Base-by-base conservation (phyloP, 2,797 vertebrate species). In the Gambusia yucatana region DNA sequence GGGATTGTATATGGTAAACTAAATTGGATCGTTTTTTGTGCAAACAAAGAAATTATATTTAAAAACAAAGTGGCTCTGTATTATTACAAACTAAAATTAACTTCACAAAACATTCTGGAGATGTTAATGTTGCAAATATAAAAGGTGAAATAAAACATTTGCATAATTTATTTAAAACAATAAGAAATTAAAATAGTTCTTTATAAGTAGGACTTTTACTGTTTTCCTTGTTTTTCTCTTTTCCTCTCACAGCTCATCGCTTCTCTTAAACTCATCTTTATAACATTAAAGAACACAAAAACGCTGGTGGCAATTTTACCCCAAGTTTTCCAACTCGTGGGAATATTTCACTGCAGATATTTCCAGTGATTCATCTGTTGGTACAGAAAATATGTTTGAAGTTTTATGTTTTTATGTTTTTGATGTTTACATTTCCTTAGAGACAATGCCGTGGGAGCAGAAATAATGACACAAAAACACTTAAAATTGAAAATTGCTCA, bases 371-470 rank as follows among this genome's bases (percentile, higher is more conserved):
- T 87, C 82, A 87, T 92, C 90, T 91, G 90, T 89, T 88, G 59
- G 61, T 89, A 83, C 83, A 89, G 82, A 88, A 88, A 82, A 83
- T 83, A 76, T 87, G 79, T 91, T 91, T 92, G 85, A 92, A 87
- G 92, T 90, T 70, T 70, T 80, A 73, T 84, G 76, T 88, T 90
- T 70, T 70, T 80, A 73, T 84, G 76, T 88, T n/a, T 87, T 93
- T 82, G 72, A 86, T 87, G 81, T 81, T 84, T n/a, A 71, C 46
- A 30, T 72, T 72, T 88, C 88, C 89, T 88, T 20, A n/a, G 88
- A 88, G 89, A 89, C 82, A 28, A 47, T 82, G 77, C 88, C 81
- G 67, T 20, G 39, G 80, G 72, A 77, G 76, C 41, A 41, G 28
- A 83, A 85, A 85, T 84, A 93, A 88, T 77, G 82, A 84, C 75